A percentile compares a stretch with the other conserved stretches of the same genome.
Conservation (phyloP, 2,797 vertebrate genomes). For the Synanceia verrucosa region DNA sequence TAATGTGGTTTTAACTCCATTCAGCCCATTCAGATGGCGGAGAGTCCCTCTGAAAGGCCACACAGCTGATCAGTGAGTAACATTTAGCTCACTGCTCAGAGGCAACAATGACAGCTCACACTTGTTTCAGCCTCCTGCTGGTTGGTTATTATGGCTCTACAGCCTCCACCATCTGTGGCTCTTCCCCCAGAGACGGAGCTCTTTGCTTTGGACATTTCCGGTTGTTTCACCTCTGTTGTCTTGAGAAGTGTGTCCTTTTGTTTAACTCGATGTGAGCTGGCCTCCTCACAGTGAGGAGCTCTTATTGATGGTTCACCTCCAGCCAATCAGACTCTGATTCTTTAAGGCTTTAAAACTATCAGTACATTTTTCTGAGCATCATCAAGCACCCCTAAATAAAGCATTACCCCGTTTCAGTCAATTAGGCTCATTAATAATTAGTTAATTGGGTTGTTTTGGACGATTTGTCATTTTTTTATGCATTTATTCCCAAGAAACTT, state of each 20-base stretch:
- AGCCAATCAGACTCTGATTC: too few relatives aligned
- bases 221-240: constrained; percentile 18
- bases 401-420: too few relatives aligned
- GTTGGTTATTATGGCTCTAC: constrained; percentile 35
- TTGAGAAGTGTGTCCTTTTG: constrained; percentile 55
- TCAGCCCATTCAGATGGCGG: constrained; percentile 19
- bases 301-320: constrained; percentile 54
- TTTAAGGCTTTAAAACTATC: background rate
- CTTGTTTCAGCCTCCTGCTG: constrained; percentile 55
- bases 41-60: constrained; percentile 19
- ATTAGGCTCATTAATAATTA: too few relatives aligned
- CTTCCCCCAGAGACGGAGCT: constrained; percentile 22
- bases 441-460: too few relatives aligned
- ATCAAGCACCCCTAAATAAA: background rate
- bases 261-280: constrained; percentile 20
- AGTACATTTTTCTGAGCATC: background rate
- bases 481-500: too few relatives aligned
- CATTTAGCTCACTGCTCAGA: constrained; percentile 17
- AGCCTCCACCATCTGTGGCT: constrained; percentile 65
- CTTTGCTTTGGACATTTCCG: constrained; percentile 46
- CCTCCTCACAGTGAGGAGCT: background rate
- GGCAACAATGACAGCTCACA: constrained; percentile 1
- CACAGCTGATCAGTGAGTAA: constrained; percentile 26
- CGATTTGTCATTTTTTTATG: too few relatives aligned
- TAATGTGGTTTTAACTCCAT: constrained; percentile 37